phyloP scores from a whole-genome alignment of 1,140 invertebrate genomes.

The Drosophila willistoni region DNA sequence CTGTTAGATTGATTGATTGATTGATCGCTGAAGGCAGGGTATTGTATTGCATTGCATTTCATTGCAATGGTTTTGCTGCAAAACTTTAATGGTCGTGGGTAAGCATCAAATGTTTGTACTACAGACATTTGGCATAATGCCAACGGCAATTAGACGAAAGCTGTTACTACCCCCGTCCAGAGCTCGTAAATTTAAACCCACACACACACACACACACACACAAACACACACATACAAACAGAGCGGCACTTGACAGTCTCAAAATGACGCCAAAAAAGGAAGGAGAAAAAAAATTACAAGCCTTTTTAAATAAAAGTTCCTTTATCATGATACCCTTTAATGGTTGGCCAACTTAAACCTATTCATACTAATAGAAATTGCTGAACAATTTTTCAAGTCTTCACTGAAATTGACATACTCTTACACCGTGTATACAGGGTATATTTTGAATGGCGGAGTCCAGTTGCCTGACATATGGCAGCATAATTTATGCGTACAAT shows the following conservation, averaged over 20 bases:
- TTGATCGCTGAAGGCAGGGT: slow-evolving; percentile 3
- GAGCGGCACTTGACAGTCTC: slow-evolving; percentile 48
- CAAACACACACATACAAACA: background rate
- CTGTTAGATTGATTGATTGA: slow-evolving; percentile 33
- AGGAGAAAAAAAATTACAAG: slow-evolving; percentile 16
- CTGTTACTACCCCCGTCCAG: slow-evolving; percentile 29
- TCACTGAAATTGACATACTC: no score
- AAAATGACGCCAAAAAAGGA: slow-evolving; percentile 31
- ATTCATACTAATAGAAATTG: no score
- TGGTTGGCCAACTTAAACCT: no score
- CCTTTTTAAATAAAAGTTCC: background rate
- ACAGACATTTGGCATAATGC: slow-evolving; percentile 53
- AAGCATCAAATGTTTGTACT: slow-evolving; percentile 29
- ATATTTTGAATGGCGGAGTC: slow-evolving; percentile 1
- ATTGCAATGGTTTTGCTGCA: slow-evolving; percentile 16
- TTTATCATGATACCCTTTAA: background rate
- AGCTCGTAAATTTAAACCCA: slow-evolving; percentile 57
- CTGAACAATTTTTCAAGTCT: no score
- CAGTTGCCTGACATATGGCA: slow-evolving; percentile 70
- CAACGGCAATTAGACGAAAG: slow-evolving; percentile 68
- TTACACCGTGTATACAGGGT: no score
- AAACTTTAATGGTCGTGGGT: slow-evolving; percentile 26
- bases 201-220: slow-evolving; percentile 20
- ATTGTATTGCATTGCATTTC: slow-evolving; percentile 20
- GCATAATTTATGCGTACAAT: slow-evolving; percentile 76